Conservation (phyloP, 2,888 invertebrate species). For the Leptinotarsa rubiginosa region DNA sequence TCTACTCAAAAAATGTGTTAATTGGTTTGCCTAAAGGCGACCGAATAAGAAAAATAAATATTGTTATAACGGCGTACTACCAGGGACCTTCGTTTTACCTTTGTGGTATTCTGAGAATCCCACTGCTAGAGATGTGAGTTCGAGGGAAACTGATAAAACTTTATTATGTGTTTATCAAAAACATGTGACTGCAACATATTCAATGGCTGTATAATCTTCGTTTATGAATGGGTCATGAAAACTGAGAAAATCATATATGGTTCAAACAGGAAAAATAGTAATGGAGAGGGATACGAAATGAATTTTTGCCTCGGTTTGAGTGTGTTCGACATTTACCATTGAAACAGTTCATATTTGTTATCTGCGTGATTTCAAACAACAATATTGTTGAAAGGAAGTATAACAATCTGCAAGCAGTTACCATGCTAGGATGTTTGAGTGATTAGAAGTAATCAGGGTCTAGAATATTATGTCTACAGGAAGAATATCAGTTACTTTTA, state of each 20-base stretch:
- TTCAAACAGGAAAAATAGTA: no score
- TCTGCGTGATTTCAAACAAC: no score
- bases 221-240: background rate
- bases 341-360: no score
- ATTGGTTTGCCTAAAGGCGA: slow-evolving; percentile 13
- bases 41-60: slow-evolving; percentile 19
- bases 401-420: background rate
- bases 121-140: background rate
- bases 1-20: slow-evolving; percentile 11
- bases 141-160: slow-evolving; percentile 13
- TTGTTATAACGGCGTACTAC: slow-evolving; percentile 15
- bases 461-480: background rate
- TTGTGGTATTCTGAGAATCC: slow-evolving; percentile 14
- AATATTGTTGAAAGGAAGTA: background rate
- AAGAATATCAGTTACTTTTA: background rate
- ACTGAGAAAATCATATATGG: no score
- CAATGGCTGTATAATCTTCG: background rate
- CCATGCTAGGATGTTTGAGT: no score
- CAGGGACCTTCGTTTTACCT: slow-evolving; percentile 5
- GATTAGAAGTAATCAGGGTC: no score
- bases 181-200: background rate
- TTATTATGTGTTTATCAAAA: background rate
- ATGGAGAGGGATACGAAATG: no score
- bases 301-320: no score
- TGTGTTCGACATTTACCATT: no score